These are phyloP conservation scores for Tinamus major DNA, from an alignment of 2,797 vertebrate genomes.

Conservation along the genomic window DNA sequence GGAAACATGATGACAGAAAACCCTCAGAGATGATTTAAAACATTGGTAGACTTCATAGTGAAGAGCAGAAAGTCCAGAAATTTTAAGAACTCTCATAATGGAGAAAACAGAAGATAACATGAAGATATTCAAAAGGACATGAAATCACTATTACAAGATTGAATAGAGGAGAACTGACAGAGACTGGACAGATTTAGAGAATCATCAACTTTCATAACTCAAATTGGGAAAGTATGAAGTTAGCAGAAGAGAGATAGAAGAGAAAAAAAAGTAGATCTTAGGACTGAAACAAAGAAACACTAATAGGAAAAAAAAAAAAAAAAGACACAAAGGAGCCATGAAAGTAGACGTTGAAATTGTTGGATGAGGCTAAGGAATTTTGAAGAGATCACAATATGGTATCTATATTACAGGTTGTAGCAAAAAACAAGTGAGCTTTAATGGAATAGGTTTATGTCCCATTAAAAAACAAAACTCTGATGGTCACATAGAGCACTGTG, in stretches of 20 bases:
- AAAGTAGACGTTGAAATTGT: not conserved
- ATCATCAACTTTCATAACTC: slow-evolving; percentile 17
- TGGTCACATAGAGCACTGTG: not conserved
- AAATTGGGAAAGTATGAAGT: not conserved
- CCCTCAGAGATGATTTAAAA: not conserved
- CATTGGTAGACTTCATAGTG: not conserved
- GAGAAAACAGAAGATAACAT: slow-evolving; percentile 1
- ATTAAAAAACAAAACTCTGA: not conserved
- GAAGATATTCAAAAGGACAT: not conserved
- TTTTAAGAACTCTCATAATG: slow-evolving; percentile 12
- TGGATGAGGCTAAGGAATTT: not conserved
- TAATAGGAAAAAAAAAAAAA: not conserved
- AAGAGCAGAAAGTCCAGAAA: not conserved
- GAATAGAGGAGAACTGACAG: slow-evolving; percentile 19
- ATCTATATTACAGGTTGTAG: not conserved
- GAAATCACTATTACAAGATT: not conserved
- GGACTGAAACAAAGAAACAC: not conserved
- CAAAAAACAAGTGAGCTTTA: not conserved
- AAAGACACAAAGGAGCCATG: not conserved
- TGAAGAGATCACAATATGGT: not conserved
- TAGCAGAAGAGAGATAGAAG: not conserved
- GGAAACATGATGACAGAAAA: not conserved
- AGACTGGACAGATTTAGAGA: slow-evolving; percentile 42
- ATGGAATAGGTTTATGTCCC: not conserved
- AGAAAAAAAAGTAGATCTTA: not conserved